These are phyloP conservation scores for Pogoniulus pusillus DNA, from an alignment of 2,797 vertebrate genomes.

Conservation along the genomic window DNA sequence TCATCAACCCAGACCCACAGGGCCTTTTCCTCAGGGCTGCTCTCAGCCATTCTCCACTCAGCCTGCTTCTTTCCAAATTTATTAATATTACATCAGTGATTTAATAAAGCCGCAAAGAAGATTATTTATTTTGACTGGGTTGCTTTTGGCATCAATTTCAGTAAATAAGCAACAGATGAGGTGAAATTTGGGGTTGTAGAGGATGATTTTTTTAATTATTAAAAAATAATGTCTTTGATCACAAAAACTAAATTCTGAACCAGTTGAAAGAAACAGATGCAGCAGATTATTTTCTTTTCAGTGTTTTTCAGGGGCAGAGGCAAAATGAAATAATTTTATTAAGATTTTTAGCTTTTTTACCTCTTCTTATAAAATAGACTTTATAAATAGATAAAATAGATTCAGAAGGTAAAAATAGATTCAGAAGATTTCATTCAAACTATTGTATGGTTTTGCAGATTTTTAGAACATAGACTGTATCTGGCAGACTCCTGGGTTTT, in stretches of 20 bases:
- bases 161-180: not conserved
- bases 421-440: not conserved
- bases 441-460: not conserved
- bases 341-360: not conserved
- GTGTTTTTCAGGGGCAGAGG: not conserved
- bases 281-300: not conserved
- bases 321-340: not conserved
- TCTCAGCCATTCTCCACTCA: too few species aligned
- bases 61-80: rapidly evolving
- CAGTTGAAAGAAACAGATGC: not conserved
- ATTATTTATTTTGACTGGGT: not conserved
- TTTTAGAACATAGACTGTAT: not conserved
- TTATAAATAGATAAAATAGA: too few species aligned
- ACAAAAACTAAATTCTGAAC: not conserved
- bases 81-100: not conserved
- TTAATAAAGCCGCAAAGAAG: not conserved
- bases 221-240: not conserved
- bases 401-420: rapidly evolving
- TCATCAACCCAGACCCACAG: too few species aligned
- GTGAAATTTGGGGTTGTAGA: not conserved
- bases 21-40: too few species aligned
- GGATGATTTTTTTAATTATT: rapidly evolving
- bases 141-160: not conserved
- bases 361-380: not conserved
- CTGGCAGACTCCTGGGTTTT: not conserved